Conservation (phyloP, 2,888 invertebrate species). For the Pristionchus japonicus region DNA sequence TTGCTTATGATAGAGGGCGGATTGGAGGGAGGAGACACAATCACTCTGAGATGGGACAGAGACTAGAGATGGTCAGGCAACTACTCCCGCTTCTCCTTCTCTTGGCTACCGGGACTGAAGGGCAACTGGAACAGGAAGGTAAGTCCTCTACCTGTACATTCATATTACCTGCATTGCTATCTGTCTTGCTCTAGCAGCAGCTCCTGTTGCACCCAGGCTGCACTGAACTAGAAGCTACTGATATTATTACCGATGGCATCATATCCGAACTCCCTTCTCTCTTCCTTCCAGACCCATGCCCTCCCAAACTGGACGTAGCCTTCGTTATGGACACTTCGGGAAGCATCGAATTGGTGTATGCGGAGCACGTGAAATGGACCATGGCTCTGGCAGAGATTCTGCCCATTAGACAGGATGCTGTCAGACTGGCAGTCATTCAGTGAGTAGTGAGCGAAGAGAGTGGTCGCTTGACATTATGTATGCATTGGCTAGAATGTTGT, state of each 20-base stretch:
- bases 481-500: no score
- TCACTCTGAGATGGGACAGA: slow-evolving; percentile 21
- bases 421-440: slow-evolving; percentile 75
- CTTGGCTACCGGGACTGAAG: neutral
- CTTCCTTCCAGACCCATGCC: slow-evolving; percentile 58
- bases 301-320: slow-evolving; percentile 70
- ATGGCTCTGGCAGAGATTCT: slow-evolving; percentile 53
- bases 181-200: neutral
- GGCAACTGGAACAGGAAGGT: slow-evolving; percentile 14
- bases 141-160: neutral
- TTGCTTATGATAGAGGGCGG: slow-evolving; percentile 39
- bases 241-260: neutral
- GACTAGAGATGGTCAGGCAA: neutral
- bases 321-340: slow-evolving; percentile 73
- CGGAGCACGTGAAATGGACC: slow-evolving; percentile 59
- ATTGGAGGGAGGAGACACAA: neutral
- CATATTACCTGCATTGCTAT: neutral
- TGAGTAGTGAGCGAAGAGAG: no score
- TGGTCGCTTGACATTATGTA: slow-evolving; percentile 2
- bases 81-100: neutral
- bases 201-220: neutral
- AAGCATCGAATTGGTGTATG: slow-evolving; percentile 55
- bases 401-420: slow-evolving; percentile 71
- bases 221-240: neutral
- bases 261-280: neutral